Conservation (phyloP, 2,888 invertebrate genomes). For the Drepana falcataria region DNA sequence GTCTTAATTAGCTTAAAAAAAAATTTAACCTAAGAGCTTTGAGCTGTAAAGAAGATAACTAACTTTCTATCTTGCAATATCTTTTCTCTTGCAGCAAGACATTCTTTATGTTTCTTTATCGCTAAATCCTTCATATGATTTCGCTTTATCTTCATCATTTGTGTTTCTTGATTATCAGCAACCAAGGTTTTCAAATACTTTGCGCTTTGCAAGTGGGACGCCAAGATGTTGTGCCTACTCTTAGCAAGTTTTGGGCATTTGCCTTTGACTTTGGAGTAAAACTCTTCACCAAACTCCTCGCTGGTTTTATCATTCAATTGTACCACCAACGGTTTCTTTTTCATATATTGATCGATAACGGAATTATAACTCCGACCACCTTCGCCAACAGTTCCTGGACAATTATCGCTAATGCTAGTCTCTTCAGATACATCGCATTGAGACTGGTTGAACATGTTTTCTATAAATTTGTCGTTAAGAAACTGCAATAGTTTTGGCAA, state of each 20-base stretch:
- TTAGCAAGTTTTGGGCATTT: conserved; percentile 60
- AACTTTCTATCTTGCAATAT: conserved; percentile 81
- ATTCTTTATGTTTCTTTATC: conserved; percentile 75
- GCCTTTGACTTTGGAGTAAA: conserved; percentile 42
- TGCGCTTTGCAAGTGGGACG: conserved; percentile 62
- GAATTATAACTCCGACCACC: conserved; percentile 57
- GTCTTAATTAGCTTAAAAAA: neutral
- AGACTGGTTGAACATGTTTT: conserved; percentile 46
- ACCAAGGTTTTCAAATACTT: conserved; percentile 50
- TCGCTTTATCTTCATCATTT: conserved; percentile 53
- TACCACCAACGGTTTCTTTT: conserved; percentile 40
- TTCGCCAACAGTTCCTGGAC: conserved; percentile 19
- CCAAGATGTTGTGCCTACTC: conserved; percentile 56
- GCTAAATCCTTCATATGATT: conserved; percentile 68
- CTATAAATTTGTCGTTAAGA: conserved; percentile 51
- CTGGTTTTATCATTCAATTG: conserved; percentile 53
- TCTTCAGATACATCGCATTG: conserved; percentile 46
- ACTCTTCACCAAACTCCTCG: conserved; percentile 40
- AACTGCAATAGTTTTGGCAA: conserved; percentile 50
- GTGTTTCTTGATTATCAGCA: conserved; percentile 30
- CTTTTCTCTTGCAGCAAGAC: conserved; percentile 73
- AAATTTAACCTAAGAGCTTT: neutral
- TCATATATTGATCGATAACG: conserved; percentile 45
- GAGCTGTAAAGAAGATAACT: conserved; percentile 19
- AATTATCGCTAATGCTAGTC: conserved; percentile 24